Base-by-base conservation (phyloP, 1,140 invertebrate species). In the Glossosoma conforme region DNA sequence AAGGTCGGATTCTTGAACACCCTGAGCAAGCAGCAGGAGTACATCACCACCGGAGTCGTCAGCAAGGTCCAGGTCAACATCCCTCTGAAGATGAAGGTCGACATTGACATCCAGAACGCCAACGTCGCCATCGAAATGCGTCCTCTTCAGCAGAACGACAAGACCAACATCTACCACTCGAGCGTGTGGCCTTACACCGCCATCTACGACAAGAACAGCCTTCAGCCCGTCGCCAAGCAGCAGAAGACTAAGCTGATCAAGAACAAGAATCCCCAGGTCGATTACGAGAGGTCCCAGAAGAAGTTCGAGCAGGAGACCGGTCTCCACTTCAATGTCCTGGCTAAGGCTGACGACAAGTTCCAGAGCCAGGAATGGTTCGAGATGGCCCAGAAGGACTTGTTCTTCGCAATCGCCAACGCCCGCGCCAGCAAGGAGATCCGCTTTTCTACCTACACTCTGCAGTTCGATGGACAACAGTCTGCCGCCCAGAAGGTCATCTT, bases 1-100 rank as follows among this genome's bases (percentile, higher is more conserved):
- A 77, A 72, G 59, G 62, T 83, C 58, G 78, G 82, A 21, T 85
- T 85, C 62, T 60, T 84, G 6, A 72, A 81, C 40, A 82, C 83
- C 2, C 78, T 83, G 60, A 24, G 33, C 2, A 48, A 51, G 24
- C 70, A 78, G 15, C 69, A 76, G 41, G 70, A 79, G 41, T 65
- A 75, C 5, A 80, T 82, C 47, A 62, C 74, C 18, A 70, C 77
- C 15, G 83, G 83, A 52, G 62, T 78, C 2, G 76, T 84, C 18
- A 76, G 66, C 47, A 79, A 79, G 53, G 11, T 76, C 0, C 78
- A 84, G 51, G 0, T 80, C 0, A 61, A 79, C 54, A 6, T 80
- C 6, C 81, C 84, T 15, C 8, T 78, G 22, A 65, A 68, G 28
- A 44, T 65, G 28, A 58, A 69, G 24, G 36, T 74, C 8, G 54